Conservation (phyloP, 2,113 vertebrate genomes). For the Triplophysa rosa region DNA sequence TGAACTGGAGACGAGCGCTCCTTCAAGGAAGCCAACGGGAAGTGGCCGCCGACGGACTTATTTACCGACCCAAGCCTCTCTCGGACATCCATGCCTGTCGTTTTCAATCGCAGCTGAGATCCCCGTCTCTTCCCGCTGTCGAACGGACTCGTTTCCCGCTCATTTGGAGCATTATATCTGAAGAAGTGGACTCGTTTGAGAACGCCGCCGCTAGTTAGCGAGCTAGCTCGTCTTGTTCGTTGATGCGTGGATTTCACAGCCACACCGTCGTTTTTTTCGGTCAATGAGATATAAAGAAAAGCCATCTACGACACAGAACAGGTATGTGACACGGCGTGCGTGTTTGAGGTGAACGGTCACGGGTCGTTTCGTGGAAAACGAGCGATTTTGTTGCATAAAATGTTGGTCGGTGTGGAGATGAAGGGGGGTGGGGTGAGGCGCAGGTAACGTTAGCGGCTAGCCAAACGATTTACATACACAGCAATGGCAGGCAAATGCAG, state of each 20-base stretch:
- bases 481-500: constrained; percentile 27
- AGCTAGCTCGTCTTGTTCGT: constrained; percentile 74
- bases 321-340: constrained; percentile 60
- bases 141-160: constrained; percentile 30
- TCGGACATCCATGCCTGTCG: constrained; percentile 39
- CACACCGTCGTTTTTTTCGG: constrained; percentile 68
- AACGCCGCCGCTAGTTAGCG: constrained; percentile 75
- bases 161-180: constrained; percentile 59
- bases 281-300: constrained; percentile 77
- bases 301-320: constrained; percentile 68
- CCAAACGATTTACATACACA: constrained; percentile 50
- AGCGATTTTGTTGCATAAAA: constrained; percentile 18
- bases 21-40: constrained; percentile 58
- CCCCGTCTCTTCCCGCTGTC: background rate
- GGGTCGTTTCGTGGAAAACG: background rate
- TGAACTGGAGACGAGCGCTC: constrained; percentile 54
- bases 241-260: constrained; percentile 75
- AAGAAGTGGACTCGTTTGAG: constrained; percentile 66
- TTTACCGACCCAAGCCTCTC: background rate
- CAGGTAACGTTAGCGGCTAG: constrained; percentile 34
- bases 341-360: background rate
- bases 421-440: constrained; percentile 39
- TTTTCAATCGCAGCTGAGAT: constrained; percentile 30
- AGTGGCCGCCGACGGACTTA: constrained; percentile 44
- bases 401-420: constrained; percentile 24